A percentile compares a stretch with the other conserved stretches of the same genome.
Conservation (phyloP, 1,140 invertebrate species). For the Telenomus remus region DNA sequence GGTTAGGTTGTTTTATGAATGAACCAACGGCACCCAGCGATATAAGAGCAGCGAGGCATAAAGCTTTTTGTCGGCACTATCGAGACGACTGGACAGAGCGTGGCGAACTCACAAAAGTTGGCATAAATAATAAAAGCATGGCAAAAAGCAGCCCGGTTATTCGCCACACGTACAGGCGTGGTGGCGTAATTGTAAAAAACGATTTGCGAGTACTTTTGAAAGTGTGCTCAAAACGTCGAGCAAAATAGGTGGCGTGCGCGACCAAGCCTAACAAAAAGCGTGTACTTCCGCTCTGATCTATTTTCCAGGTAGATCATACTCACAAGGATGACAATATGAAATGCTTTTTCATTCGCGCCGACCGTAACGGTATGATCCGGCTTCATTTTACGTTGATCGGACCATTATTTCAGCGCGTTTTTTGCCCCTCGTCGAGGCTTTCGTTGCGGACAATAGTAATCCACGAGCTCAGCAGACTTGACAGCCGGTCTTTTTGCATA, state of each 20-base stretch:
- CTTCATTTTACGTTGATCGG: slow-evolving; percentile 25
- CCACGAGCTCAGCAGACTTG: neutral
- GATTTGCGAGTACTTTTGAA: slow-evolving; percentile 30
- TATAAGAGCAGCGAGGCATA: slow-evolving; percentile 25
- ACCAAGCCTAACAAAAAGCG: slow-evolving; percentile 7
- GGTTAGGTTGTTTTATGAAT: slow-evolving; percentile 32
- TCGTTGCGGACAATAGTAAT: slow-evolving; percentile 19
- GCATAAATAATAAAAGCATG: slow-evolving; percentile 46
- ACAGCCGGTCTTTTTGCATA: too few relatives aligned
- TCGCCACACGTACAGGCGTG: slow-evolving; percentile 24
- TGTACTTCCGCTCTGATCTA: slow-evolving; percentile 34
- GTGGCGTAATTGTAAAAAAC: slow-evolving; percentile 36
- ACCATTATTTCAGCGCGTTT: slow-evolving; percentile 17
- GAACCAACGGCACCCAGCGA: slow-evolving; percentile 15
- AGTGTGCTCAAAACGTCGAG: slow-evolving; percentile 26
- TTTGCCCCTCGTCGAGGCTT: slow-evolving; percentile 18
- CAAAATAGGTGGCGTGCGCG: slow-evolving; percentile 25
- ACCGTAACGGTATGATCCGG: slow-evolving; percentile 31
- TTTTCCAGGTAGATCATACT: slow-evolving; percentile 38
- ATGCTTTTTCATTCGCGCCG: slow-evolving; percentile 30
- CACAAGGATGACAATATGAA: slow-evolving; percentile 28
- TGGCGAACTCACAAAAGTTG: slow-evolving; percentile 26
- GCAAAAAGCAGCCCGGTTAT: slow-evolving; percentile 41
- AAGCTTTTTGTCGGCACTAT: slow-evolving; percentile 43
- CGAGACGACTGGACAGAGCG: neutral